Evolutionary conservation across 2,797 vertebrate genomes (phyloP), one percentile per base, ranked within the genome.

Genomic region (Syngnathus acus): DNA sequence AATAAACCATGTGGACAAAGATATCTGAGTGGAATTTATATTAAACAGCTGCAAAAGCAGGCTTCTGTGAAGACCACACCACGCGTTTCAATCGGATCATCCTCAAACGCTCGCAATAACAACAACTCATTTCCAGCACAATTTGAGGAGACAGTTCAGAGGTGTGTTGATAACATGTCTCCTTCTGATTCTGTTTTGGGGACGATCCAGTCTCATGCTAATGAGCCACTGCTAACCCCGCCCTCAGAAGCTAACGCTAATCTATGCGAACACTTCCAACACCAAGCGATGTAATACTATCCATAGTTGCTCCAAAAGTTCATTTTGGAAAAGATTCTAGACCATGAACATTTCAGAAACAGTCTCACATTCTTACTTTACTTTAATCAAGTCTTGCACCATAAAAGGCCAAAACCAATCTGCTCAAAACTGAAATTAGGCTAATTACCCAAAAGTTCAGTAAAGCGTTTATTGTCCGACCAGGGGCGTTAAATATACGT

Each of bases 31-130:
- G 90, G 92, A 95, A 96, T 96, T 96, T 96, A 95, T 95, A 95
- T 92, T 86, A 86, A 94, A 92, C 95, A 98, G 97, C 97, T 99
- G 95, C 94, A 93, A 90, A 94, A 98, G 94, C 95, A 97, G 93
- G 94, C 92, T 93, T 91, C 91, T 90, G 90, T 89, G 82, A 0
- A 16, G 93, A 94, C 93, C 94, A 94, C 93, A 94, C 91, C 71
- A 40, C 32, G 32, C 21, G 64, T 7, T 50, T 53, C 32, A 21
- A 39, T 53, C 64, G 40, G 32, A 65, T 65, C 38, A 54, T 54
- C 9, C 37, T 54, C 19, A 19, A 39, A 37, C 40, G 60, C 60
- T 62, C 60, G 7, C 39, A 43, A 62, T 61, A 42, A 61, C 14
- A 45, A 62, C 11, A 62, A 57, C 14, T 57, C 32, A 38, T 17